phyloP scores from a whole-genome alignment of 2,888 invertebrate genomes.

The Drosophila prostipennis region DNA sequence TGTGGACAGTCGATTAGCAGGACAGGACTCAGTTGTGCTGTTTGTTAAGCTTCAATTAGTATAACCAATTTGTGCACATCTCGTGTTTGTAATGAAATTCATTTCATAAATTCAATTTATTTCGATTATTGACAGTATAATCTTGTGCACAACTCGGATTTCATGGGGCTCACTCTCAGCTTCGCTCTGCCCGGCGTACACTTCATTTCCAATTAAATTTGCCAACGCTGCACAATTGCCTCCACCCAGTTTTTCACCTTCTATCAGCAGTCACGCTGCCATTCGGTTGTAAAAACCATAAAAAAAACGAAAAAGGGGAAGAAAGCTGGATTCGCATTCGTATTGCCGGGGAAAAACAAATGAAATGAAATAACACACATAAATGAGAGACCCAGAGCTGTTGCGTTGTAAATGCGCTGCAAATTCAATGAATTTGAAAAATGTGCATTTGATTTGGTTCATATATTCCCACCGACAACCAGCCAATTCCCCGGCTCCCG shows the following conservation, averaged over 20 bases:
- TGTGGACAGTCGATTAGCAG: constrained; percentile 11
- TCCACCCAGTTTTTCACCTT: constrained; percentile 17
- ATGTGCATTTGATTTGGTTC: constrained; percentile 77
- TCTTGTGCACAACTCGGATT: constrained; percentile 58
- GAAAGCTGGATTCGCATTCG: constrained; percentile 11
- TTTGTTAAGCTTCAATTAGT: constrained; percentile 71
- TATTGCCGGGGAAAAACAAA: constrained; percentile 51
- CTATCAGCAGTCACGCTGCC: constrained; percentile 29
- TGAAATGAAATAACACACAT: constrained; percentile 55
- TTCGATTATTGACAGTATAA: constrained; percentile 79
- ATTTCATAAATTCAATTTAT: constrained; percentile 78
- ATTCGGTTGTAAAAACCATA: not conserved
- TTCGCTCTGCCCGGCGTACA: constrained; percentile 41
- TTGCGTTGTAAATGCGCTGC: constrained; percentile 51
- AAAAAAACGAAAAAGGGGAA: not conserved
- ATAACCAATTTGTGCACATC: constrained; percentile 55
- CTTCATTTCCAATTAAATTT: constrained; percentile 80
- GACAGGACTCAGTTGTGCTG: constrained; percentile 14
- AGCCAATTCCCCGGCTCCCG: constrained; percentile 25
- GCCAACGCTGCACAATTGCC: constrained; percentile 70
- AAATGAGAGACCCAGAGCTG: constrained; percentile 42
- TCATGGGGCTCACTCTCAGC: constrained; percentile 20
- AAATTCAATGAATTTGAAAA: constrained; percentile 78
- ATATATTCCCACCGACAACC: constrained; percentile 51
- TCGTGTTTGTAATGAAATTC: constrained; percentile 66